These are phyloP conservation scores for Daktulosphaira vitifoliae DNA, from an alignment of 1,140 invertebrate genomes.

Conservation along the genomic window DNA sequence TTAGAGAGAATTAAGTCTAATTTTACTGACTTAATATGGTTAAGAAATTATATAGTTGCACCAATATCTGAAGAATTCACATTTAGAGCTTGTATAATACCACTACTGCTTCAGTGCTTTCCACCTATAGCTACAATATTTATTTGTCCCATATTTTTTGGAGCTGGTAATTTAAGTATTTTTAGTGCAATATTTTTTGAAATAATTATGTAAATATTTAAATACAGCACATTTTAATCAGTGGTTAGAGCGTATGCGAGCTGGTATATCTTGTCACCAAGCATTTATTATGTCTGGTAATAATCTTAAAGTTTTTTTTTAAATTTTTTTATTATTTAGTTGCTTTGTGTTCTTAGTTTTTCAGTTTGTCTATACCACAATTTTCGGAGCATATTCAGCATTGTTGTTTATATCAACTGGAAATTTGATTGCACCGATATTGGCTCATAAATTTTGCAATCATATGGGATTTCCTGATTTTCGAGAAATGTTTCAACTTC, in stretches of 20 bases:
- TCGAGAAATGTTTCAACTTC: conserved; percentile 60
- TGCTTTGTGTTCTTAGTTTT: conserved; percentile 70
- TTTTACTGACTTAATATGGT: conserved; percentile 62
- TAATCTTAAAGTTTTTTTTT: conserved; percentile 41
- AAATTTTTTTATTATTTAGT: conserved; percentile 27
- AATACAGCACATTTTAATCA: conserved; percentile 81
- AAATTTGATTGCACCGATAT: conserved; percentile 76
- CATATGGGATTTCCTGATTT: conserved; percentile 92
- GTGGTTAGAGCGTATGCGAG: conserved; percentile 66
- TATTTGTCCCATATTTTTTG: conserved; percentile 85
- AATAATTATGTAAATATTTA: conserved; percentile 40
- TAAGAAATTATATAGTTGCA: conserved; percentile 81
- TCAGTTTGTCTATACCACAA: conserved; percentile 81
- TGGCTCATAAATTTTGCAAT: conserved; percentile 90
- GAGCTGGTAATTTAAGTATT: conserved; percentile 58
- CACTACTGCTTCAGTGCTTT: conserved; percentile 74
- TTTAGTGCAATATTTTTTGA: not conserved
- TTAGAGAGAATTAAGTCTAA: conserved; percentile 25
- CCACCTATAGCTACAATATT: conserved; percentile 66
- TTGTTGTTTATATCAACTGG: conserved; percentile 77
- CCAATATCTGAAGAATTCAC: conserved; percentile 92
- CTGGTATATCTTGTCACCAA: conserved; percentile 56
- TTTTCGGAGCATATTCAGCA: conserved; percentile 89
- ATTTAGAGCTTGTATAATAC: conserved; percentile 89
- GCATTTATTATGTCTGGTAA: conserved; percentile 62